Base-by-base conservation (phyloP, 2,888 invertebrate genomes). In the Lepidonotus clava region DNA sequence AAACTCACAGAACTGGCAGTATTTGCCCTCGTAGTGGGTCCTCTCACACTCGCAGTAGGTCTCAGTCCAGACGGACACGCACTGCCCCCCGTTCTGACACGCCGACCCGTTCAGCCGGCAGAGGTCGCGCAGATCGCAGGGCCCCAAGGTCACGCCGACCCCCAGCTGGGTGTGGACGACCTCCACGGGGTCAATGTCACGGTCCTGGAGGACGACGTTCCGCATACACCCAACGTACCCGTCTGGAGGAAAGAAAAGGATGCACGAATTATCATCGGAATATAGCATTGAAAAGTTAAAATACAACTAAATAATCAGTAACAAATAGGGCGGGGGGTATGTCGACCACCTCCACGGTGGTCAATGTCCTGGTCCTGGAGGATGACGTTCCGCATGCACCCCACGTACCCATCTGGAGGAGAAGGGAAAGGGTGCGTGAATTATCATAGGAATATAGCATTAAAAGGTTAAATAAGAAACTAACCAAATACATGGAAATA, bases 11-110 rank as follows among this genome's bases (percentile, higher is more conserved):
- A 98, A 98, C 93, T 98, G 98, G 91, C 98, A 98, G 92, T 98
- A 98, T 92, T 97, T 97, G 14, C 98, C 98, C 76, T 97, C 97
- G 92, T 98, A 98, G 0, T 98, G 98, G 4, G 98, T 98, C 89
- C 96, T 97, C 67, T 96, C 96, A 94, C 98, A 98, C 92, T 98
- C 97, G 93, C 98, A 98, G 41, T 96, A 97, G 67, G 98, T 96
- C 91, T 98, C 91, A 18, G 87, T 97, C 93, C 98, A 97, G 92
- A 97, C 96, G 0, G 98, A 97, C 36, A 97, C 97, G 94, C 98
- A 98, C 91, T 97, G 96, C 0, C 98, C 98, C 0, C 97, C 97
- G 92, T 98, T 98, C 92, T 98, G 98, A 92, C 98, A 98, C 87
- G 90, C 89, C 14, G 88, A 89, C 83, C 90, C 89, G 24, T 87